Conservation (phyloP, 2,797 vertebrate species). For the Enteromius viviparus region DNA sequence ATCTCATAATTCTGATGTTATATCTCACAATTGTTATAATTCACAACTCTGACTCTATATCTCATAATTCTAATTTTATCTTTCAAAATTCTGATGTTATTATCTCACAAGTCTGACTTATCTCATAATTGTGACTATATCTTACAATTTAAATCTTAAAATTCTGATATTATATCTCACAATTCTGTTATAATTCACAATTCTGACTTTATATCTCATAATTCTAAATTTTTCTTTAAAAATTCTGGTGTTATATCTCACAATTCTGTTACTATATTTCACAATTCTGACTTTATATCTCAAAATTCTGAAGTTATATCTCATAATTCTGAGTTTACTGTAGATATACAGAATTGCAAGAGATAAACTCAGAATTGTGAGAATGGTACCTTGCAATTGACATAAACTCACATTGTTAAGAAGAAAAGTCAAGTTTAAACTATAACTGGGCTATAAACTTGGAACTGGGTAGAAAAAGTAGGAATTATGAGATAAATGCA, state of each 20-base stretch:
- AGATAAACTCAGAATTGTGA: not conserved
- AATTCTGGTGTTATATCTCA: too few relatives aligned
- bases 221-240: too few relatives aligned
- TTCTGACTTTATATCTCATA: too few relatives aligned
- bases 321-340: too few relatives aligned
- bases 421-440: not conserved
- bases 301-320: not conserved
- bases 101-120: too few relatives aligned
- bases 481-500: not conserved
- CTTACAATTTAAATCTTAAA: too few relatives aligned
- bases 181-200: too few relatives aligned
- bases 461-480: not conserved
- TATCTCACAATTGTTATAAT: not conserved
- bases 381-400: not conserved
- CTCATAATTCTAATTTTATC: not conserved
- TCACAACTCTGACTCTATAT: not conserved
- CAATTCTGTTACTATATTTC: too few relatives aligned
- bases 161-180: too few relatives aligned
- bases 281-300: not conserved
- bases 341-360: not conserved
- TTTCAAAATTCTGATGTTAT: too few relatives aligned
- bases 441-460: not conserved
- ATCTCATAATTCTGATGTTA: too few relatives aligned
- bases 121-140: too few relatives aligned
- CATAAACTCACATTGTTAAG: not conserved